phyloP scores from a whole-genome alignment of 2,113 vertebrate genomes.

The rat (Rattus norvegicus) region DNA sequence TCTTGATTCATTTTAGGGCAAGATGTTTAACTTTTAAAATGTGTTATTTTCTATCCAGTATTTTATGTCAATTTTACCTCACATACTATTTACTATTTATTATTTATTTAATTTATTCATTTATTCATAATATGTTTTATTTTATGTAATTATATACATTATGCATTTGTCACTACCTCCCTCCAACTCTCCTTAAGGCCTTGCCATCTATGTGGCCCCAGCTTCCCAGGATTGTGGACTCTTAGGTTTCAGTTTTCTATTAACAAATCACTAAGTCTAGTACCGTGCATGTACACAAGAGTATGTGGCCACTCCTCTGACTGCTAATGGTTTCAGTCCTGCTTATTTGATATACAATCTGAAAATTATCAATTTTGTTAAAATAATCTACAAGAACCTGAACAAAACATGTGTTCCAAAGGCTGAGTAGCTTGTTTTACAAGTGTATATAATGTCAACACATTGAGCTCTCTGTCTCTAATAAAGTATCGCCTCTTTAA shows the following conservation, averaged over 20 bases:
- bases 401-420: background rate
- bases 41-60: background rate
- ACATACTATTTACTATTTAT: background rate
- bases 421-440: accelerated
- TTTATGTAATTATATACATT: background rate
- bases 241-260: background rate
- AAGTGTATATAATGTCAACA: background rate
- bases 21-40: slow-evolving; percentile 19
- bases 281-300: background rate
- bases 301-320: background rate
- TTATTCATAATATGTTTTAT: background rate
- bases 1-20: background rate
- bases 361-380: background rate
- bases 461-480: background rate
- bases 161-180: background rate
- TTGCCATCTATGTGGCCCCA: background rate
- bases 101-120: too few species aligned
- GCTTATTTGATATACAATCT: background rate
- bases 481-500: background rate
- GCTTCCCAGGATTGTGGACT: too few species aligned
- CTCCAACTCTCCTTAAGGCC: too few species aligned
- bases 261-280: background rate
- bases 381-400: background rate
- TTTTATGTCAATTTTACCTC: slow-evolving; percentile 26
- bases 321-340: background rate